Percentiles rank a stretch among this genome's conserved stretches.
Evolutionary conservation across 1,140 invertebrate species (phyloP).

Genomic region (Elysia chlorotica): DNA sequence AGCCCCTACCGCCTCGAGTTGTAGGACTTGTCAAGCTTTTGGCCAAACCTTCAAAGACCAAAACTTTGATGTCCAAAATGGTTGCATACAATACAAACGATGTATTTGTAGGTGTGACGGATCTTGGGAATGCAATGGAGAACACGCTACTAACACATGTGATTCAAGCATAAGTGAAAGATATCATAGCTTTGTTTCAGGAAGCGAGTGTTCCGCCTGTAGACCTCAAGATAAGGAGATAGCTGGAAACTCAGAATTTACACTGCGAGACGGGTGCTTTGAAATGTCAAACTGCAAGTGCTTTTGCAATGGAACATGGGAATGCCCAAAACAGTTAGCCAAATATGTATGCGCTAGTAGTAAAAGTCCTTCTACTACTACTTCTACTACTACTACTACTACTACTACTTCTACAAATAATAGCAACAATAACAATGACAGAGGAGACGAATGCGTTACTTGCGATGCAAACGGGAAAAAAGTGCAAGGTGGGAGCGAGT

Average conservation of each 20-base stretch:
- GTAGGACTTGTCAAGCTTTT: not conserved
- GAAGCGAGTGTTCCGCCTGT: no score
- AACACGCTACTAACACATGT: slow-evolving; percentile 10
- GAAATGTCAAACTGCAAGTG: slow-evolving; percentile 37
- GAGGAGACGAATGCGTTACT: slow-evolving; percentile 12
- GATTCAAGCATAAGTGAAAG: not conserved
- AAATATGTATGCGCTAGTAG: slow-evolving; percentile 30
- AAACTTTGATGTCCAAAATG: slow-evolving; percentile 30
- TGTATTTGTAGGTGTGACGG: slow-evolving; percentile 24
- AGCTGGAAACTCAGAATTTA: slow-evolving; percentile 32
- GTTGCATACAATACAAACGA: slow-evolving; percentile 25
- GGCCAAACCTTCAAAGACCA: slow-evolving; percentile 24
- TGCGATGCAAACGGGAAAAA: slow-evolving; percentile 30
- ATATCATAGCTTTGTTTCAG: no score
- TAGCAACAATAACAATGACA: no score
- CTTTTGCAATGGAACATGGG: slow-evolving; percentile 38
- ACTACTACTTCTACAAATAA: slow-evolving; percentile 19
- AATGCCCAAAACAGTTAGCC: slow-evolving; percentile 31
- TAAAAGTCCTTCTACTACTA: not conserved
- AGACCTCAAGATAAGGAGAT: slow-evolving; percentile 29
- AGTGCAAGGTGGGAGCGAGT: slow-evolving; percentile 31
- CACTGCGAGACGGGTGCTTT: slow-evolving; percentile 33
- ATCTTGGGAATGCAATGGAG: slow-evolving; percentile 13
- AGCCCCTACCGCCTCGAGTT: not conserved
- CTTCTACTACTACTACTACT: not conserved